Evolutionary conservation across 2,888 invertebrate genomes (phyloP).

Genomic region (Aphidoletes aphidimyza): DNA sequence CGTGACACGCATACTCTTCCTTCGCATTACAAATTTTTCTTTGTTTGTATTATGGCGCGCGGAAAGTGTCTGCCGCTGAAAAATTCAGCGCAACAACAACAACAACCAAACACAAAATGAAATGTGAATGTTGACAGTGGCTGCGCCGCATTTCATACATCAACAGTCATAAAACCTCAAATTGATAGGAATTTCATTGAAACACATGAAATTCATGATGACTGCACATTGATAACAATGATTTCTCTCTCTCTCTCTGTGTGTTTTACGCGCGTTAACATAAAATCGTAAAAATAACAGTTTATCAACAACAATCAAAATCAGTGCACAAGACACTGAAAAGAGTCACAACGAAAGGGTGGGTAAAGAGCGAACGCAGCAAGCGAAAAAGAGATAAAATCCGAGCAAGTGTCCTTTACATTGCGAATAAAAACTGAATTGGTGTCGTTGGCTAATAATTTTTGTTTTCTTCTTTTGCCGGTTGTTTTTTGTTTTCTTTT

Average conservation of each 20-base stretch:
- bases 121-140: too few relatives aligned
- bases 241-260: background rate
- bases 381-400: slow-evolving; percentile 2
- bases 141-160: background rate
- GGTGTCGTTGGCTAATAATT: slow-evolving; percentile 12
- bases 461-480: background rate
- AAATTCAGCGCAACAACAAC: background rate
- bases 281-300: slow-evolving; percentile 33
- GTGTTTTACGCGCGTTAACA: background rate
- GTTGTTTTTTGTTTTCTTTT: too few relatives aligned
- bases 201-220: slow-evolving; percentile 42
- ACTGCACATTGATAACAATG: slow-evolving; percentile 19
- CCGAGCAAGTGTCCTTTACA: background rate
- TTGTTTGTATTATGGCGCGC: background rate
- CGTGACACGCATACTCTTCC: too few relatives aligned
- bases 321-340: background rate
- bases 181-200: slow-evolving; percentile 43
- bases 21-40: too few relatives aligned
- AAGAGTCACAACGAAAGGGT: background rate
- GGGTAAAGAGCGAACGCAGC: background rate
- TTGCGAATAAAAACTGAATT: background rate
- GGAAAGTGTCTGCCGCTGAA: background rate
- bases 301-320: slow-evolving; percentile 45
- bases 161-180: background rate
- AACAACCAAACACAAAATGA: too few relatives aligned